phyloP scores from a whole-genome alignment of 1,140 invertebrate genomes.

The Bombus confusus region DNA sequence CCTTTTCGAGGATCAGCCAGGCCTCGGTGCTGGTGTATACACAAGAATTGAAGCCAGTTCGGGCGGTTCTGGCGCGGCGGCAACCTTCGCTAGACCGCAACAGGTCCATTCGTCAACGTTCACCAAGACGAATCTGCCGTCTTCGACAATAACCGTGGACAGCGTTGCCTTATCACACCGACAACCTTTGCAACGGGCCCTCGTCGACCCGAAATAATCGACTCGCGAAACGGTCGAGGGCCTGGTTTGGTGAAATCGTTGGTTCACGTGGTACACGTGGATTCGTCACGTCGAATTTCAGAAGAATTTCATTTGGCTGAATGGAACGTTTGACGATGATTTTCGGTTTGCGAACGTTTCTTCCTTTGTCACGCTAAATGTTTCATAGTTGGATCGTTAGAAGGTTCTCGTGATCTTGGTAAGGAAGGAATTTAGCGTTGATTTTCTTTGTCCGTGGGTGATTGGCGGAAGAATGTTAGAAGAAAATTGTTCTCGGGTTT shows the following conservation, averaged over 20 bases:
- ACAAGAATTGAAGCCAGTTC: constrained; percentile 45
- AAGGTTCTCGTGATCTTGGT: too few species aligned
- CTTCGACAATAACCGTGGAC: constrained; percentile 22
- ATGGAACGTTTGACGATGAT: not conserved
- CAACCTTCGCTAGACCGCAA: constrained; percentile 12
- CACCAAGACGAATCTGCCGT: constrained; percentile 20
- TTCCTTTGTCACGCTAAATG: too few species aligned
- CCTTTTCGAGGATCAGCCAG: constrained; percentile 44
- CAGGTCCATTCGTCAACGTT: constrained; percentile 38
- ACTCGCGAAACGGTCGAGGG: not conserved
- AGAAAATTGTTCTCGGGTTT: not conserved
- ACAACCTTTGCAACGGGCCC: not conserved
- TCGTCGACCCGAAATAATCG: not conserved
- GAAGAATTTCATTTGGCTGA: not conserved
- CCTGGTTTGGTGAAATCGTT: not conserved
- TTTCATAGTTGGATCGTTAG: too few species aligned
- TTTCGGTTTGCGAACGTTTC: too few species aligned
- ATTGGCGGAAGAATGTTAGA: too few species aligned
- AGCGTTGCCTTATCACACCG: constrained; percentile 16
- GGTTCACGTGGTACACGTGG: not conserved
- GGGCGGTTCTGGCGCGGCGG: not conserved
- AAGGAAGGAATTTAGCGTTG: too few species aligned
- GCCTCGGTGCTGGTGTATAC: not conserved
- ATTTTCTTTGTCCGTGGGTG: too few species aligned
- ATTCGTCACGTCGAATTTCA: too few species aligned